phyloP scores from a whole-genome alignment of 2,797 vertebrate genomes.

The Sebastes nivosus region DNA sequence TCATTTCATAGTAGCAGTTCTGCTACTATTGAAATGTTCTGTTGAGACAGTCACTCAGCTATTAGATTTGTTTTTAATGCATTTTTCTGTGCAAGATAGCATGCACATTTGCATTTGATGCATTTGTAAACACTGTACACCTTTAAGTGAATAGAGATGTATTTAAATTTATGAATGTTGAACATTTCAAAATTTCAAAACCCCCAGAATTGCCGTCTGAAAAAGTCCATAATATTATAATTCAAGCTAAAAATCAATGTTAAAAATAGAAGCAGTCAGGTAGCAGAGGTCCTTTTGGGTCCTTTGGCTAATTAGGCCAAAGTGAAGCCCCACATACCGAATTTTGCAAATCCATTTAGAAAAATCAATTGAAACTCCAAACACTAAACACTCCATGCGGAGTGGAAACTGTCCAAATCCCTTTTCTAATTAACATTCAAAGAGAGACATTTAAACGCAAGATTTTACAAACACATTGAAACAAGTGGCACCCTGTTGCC shows the following conservation, averaged over 20 bases:
- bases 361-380: slow-evolving; percentile 54
- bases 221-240: slow-evolving; percentile 8
- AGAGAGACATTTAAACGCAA: slow-evolving; percentile 55
- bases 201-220: neutral
- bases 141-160: neutral
- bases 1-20: neutral
- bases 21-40: neutral
- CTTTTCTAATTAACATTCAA: slow-evolving; percentile 72
- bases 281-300: slow-evolving; percentile 31
- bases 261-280: slow-evolving; percentile 33
- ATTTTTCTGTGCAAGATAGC: neutral
- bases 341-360: slow-evolving; percentile 48
- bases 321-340: slow-evolving; percentile 22
- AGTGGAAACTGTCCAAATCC: slow-evolving; percentile 56
- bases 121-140: neutral
- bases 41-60: neutral
- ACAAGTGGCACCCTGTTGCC: slow-evolving; percentile 59
- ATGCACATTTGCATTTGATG: neutral
- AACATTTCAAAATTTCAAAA: neutral
- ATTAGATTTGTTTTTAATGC: neutral
- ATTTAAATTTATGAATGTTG: neutral
- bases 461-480: slow-evolving; percentile 58
- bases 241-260: slow-evolving; percentile 27
- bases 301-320: slow-evolving; percentile 43
- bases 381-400: slow-evolving; percentile 49